These are phyloP conservation scores for Psephotus haematonotus DNA, from an alignment of 2,113 vertebrate species.

Conservation along the genomic window DNA sequence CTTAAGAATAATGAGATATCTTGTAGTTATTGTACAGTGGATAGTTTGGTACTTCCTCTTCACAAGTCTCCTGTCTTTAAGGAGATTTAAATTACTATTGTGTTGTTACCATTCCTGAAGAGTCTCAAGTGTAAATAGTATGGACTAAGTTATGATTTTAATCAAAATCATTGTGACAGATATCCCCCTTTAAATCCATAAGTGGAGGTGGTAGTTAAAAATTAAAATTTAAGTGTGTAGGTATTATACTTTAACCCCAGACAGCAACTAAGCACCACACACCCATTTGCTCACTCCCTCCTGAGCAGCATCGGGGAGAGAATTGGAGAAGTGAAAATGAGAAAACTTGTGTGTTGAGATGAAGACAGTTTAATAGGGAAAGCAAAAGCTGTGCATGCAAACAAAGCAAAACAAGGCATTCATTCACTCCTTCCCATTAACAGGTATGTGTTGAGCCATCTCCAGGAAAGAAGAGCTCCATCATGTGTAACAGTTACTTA, in stretches of 20 bases:
- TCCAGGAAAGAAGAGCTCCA: neutral
- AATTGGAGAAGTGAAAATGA: neutral
- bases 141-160: neutral
- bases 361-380: neutral
- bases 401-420: neutral
- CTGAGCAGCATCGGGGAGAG: neutral
- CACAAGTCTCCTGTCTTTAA: neutral
- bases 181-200: neutral
- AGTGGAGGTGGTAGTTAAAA: neutral
- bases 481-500: neutral
- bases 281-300: neutral
- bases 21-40: neutral
- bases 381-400: neutral
- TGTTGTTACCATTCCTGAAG: neutral
- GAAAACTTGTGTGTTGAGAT: neutral
- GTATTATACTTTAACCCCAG: neutral
- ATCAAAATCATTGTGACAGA: neutral
- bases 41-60: neutral
- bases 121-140: neutral
- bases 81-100: neutral
- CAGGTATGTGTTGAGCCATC: neutral
- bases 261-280: neutral
- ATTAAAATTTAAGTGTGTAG: neutral
- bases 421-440: neutral
- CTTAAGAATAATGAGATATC: neutral